Base-by-base conservation (phyloP, 1,140 invertebrate genomes). In the Bombyx mori region DNA sequence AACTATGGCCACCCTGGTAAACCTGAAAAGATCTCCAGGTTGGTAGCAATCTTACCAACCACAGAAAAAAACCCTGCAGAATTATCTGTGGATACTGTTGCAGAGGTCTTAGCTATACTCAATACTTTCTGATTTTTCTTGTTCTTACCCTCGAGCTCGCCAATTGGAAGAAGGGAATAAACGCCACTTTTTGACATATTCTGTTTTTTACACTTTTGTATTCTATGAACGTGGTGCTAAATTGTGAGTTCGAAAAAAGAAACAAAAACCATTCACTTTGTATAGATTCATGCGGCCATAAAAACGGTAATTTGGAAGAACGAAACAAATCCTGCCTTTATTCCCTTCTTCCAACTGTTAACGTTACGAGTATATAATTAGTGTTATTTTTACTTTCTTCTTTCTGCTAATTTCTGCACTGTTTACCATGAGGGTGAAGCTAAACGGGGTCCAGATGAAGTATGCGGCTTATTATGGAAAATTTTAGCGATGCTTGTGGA, bases 121-220 rank as follows among this genome's bases (percentile, higher is more conserved):
- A 35, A 5, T 35, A 35, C 26, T 35, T 35, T 35, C 26, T 35
- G 26, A 35, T 5, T 35, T 35, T 35, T 35, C 26, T 5, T 35
- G 26, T 35, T 35, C 2, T 35, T 35, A 35, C 4, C 26, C 26
- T 35, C 4, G 26, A 35, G 26, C 26, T 35, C 12, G 12, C 12
- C 12, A 18, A 18, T 18, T 18, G 12, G 12, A 18, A 18, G 12
- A 18, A 18, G 12, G 12, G 47, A 48, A 9, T 48, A 48, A 48
- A 48, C 47, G 47, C 47, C 47, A 48, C 47, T 48, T 48, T 48
- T 48, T 48, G 6, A 48, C 9, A 48, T 7, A 48, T 48, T 48
- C 47, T 12, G 47, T 48, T 48, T 48, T 48, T 18, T 48, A 48
- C 6, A 48, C 47, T 7, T 48, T 48, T 7, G 18, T 10, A 48